Evolutionary conservation across 2,113 vertebrate species (phyloP).

Genomic region (Chaetorhynchus papuensis): DNA sequence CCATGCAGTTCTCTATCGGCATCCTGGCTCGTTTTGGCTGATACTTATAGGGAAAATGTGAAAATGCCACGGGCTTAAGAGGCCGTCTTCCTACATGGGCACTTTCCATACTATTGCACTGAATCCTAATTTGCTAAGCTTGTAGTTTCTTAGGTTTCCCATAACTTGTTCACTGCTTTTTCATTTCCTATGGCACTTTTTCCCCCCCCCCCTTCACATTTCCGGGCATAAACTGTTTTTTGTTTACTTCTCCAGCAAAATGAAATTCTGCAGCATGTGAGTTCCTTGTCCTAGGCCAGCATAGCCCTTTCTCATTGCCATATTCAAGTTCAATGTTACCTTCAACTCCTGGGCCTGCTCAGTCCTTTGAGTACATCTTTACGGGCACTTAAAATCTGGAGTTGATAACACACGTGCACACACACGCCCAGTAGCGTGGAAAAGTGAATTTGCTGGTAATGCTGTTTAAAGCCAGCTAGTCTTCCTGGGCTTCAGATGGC

Average conservation of each 20-base stretch:
- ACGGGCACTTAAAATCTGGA: neutral
- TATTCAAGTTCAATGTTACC: neutral
- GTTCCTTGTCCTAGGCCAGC: neutral
- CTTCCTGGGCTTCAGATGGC: neutral
- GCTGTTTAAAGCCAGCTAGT: neutral
- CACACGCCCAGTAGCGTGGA: neutral
- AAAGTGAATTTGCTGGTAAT: neutral
- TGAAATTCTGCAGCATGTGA: accelerated
- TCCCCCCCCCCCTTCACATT: neutral
- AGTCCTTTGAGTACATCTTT: neutral
- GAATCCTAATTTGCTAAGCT: neutral
- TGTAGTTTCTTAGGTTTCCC: neutral
- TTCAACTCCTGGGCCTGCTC: neutral
- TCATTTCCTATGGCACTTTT: neutral
- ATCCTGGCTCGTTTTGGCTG: neutral
- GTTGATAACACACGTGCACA: neutral
- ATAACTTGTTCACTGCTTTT: neutral
- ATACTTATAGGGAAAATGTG: neutral
- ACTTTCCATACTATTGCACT: neutral
- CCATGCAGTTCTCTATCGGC: neutral
- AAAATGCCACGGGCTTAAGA: neutral
- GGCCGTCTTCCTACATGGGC: neutral
- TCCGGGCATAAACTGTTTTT: neutral
- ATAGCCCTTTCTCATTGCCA: neutral
- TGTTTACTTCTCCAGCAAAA: neutral